Evolutionary conservation across 2,797 vertebrate genomes (phyloP), one percentile per base, ranked within the genome.

Genomic region (Mormyrops attenuatus): DNA sequence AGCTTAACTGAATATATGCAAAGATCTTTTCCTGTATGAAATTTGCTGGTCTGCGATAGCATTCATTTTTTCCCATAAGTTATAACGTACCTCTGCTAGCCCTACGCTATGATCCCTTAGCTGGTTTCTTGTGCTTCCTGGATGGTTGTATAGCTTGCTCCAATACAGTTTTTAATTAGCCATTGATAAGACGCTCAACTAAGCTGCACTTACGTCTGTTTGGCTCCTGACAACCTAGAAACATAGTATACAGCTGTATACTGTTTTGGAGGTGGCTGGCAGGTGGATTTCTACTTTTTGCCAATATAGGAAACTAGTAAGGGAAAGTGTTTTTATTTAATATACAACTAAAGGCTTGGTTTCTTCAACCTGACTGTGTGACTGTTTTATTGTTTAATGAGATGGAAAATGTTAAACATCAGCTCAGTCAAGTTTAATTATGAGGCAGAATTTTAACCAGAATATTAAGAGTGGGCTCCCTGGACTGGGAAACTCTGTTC

Each of bases 391-490:
- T 1, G 38, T 60, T 73, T 73, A 47, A 20, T n/a, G 20, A n/a
- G 17, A 82, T 47, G 34, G 77, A 44, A n/a, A 82, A n/a, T 44
- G 47, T 82, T 11, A 9, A 47, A 82, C 38, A 82, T 11, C 77
- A 82, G 77, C 77, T 82, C 38, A 73, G 30, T 73, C 30, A 47
- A 82, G 41, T 82, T 82, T 80, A 80, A 80, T 80, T 82, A 80
- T 44, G 41, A 9, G 77, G 38, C 20, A 20, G 8, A 41, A 41
- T 82, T 82, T 82, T 47, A 82, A 82, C 15, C 17, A 9, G 38
- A n/a, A 30, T 82, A 47, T 82, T 82, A 5, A 2, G 66, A 9
- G 77, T 20, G 77, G 38, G 17, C 77, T 82, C 38, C 20, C 77
- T 20, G 38, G 41, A 82, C 77, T 82, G 77, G 77, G 77, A 82